Conservation (phyloP, 2,797 vertebrate species). For the Tangara arthus region DNA sequence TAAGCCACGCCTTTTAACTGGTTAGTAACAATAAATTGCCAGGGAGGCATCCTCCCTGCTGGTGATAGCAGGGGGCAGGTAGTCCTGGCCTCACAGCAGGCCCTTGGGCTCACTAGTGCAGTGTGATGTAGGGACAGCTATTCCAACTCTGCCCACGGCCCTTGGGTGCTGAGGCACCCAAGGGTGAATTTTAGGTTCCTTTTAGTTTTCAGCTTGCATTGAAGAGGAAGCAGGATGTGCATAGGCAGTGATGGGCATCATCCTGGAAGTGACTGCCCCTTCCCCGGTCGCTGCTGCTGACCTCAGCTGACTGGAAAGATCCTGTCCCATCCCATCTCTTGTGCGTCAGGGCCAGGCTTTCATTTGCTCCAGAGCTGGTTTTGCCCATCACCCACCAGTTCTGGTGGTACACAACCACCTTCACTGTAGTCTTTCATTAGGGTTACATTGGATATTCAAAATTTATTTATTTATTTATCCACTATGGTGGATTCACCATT, state of each 20-base stretch:
- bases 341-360: no score
- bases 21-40: background rate
- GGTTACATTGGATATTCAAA: background rate
- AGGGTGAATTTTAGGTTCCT: background rate
- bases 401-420: background rate
- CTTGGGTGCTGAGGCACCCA: background rate
- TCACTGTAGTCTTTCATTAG: background rate
- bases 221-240: background rate
- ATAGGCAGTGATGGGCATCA: rapidly evolving
- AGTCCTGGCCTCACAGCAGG: no score
- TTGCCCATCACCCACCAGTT: background rate
- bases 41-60: background rate
- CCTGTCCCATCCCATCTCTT: background rate
- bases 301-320: background rate
- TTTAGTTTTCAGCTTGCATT: background rate
- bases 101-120: rapidly evolving
- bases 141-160: background rate
- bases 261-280: background rate
- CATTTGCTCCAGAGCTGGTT: background rate
- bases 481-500: background rate
- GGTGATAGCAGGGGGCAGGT: background rate
- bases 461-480: no score
- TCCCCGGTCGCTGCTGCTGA: background rate
- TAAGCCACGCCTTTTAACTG: background rate
- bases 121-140: no score